phyloP scores from a whole-genome alignment of 2,888 invertebrate genomes.

The Dioctria rufipes region DNA sequence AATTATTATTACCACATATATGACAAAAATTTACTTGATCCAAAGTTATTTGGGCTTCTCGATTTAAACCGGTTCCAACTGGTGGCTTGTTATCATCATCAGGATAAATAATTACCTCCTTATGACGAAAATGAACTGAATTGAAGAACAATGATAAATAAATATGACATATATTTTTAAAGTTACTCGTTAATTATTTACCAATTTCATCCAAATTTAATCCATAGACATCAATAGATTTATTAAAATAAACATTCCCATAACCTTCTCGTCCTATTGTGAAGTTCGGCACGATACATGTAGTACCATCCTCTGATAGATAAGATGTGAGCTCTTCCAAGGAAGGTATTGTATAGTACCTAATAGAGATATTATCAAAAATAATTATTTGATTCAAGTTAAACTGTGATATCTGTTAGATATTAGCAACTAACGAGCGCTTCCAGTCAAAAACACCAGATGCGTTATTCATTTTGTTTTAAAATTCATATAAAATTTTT shows the following conservation, averaged over 20 bases:
- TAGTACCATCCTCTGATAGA: conserved; percentile 79
- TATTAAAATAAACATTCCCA: conserved; percentile 90
- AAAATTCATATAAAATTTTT: too few species aligned
- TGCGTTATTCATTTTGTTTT: too few species aligned
- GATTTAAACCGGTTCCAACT: conserved; percentile 89
- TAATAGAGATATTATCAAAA: conserved; percentile 49
- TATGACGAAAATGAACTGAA: conserved; percentile 90
- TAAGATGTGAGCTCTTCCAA: conserved; percentile 84
- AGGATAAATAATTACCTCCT: conserved; percentile 96
- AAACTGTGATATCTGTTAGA: not conserved
- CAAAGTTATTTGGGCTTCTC: conserved; percentile 91
- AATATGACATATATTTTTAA: conserved; percentile 56
- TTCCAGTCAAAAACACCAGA: too few species aligned
- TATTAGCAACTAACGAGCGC: not conserved
- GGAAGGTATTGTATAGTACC: conserved; percentile 91
- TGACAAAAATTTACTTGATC: conserved; percentile 78
- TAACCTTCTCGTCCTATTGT: conserved; percentile 91
- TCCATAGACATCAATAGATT: conserved; percentile 86
- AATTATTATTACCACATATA: not conserved
- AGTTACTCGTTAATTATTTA: conserved; percentile 65
- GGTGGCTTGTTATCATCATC: conserved; percentile 91
- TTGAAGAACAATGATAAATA: not conserved
- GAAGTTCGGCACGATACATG: conserved; percentile 88
- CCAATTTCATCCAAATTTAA: conserved; percentile 90
- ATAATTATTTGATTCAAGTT: not conserved